Percentiles rank a stretch among this genome's conserved stretches.
These are phyloP conservation scores for Cheiracanthium punctorium DNA, from an alignment of 2,888 invertebrate genomes.

Conservation along the genomic window DNA sequence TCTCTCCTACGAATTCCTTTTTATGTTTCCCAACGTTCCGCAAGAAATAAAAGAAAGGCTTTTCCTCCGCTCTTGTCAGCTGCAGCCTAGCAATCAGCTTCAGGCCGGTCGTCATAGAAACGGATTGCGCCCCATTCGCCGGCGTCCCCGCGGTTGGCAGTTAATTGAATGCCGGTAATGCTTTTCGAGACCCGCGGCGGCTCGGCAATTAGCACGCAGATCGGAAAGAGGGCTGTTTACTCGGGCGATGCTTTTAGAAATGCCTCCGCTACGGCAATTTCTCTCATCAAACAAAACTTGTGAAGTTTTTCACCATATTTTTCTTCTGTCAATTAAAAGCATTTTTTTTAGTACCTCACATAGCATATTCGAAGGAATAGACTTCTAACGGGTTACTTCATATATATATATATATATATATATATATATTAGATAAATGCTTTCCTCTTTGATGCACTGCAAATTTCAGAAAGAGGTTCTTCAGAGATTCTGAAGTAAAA, in stretches of 20 bases:
- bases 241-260: not conserved
- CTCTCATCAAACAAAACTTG: not conserved
- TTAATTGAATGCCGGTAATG: slow-evolving; percentile 49
- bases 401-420: too few relatives aligned
- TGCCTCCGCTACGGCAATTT: not conserved
- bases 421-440: too few relatives aligned
- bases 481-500: too few relatives aligned
- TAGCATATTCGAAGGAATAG: too few relatives aligned
- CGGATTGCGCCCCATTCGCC: slow-evolving; percentile 18
- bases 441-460: too few relatives aligned
- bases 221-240: slow-evolving; percentile 1
- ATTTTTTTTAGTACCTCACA: too few relatives aligned
- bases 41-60: not conserved
- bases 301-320: not conserved
- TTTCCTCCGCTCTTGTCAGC: slow-evolving; percentile 7
- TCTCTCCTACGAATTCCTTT: not conserved
- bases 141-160: slow-evolving; percentile 29
- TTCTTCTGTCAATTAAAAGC: not conserved
- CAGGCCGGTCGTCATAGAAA: slow-evolving; percentile 18
- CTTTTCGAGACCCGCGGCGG: slow-evolving; percentile 27
- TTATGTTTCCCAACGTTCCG: not conserved
- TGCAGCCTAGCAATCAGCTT: slow-evolving; percentile 20
- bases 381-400: too few relatives aligned
- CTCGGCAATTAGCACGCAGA: slow-evolving; percentile 32
- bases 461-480: too few relatives aligned